These are phyloP conservation scores for Loriculus beryllinus DNA, from an alignment of 2,797 vertebrate genomes.

Conservation along the genomic window DNA sequence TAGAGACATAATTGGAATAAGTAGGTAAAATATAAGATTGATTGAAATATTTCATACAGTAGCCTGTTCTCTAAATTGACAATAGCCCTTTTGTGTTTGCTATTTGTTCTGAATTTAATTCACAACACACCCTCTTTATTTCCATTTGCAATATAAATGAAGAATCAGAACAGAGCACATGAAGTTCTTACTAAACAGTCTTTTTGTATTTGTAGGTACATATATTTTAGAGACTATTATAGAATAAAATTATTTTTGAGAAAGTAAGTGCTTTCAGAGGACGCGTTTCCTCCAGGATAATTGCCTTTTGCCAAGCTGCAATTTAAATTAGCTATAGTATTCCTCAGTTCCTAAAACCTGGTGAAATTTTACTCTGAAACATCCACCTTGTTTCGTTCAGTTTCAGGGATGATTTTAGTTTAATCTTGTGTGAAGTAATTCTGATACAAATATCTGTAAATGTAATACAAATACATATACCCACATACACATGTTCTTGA, in stretches of 20 bases:
- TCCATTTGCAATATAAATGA: neutral
- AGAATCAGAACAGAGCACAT: neutral
- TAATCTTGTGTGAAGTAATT: neutral
- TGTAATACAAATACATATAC: neutral
- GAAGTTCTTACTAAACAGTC: neutral
- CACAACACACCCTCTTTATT: neutral
- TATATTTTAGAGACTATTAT: neutral
- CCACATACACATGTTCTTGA: rapidly evolving
- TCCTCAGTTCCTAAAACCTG: neutral
- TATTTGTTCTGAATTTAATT: neutral
- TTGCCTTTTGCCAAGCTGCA: neutral
- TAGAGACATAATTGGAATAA: neutral
- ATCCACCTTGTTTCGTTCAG: neutral
- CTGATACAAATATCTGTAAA: neutral
- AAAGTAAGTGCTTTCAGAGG: neutral
- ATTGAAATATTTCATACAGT: neutral
- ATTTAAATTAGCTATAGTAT: conserved; percentile 8
- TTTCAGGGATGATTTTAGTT: neutral
- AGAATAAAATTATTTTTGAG: neutral
- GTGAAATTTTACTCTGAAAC: neutral
- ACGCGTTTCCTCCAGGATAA: neutral
- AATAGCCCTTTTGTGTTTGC: neutral
- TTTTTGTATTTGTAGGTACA: neutral
- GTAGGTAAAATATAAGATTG: neutral
- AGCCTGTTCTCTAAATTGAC: neutral